phyloP scores from a whole-genome alignment of 1,140 invertebrate genomes.

The Pseudomyrmex concolor region DNA sequence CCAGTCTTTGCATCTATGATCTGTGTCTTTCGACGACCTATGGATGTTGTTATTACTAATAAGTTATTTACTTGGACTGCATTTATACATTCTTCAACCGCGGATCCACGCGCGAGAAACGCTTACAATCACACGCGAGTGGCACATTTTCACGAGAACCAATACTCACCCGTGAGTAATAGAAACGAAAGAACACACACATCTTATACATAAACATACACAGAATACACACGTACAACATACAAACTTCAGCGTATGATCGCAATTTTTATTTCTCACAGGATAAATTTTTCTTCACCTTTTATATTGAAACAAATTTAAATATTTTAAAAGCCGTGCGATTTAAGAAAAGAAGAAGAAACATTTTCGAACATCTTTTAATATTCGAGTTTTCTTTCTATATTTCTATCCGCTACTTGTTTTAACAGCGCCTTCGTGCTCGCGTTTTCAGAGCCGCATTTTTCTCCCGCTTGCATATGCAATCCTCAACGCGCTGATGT shows the following conservation, averaged over 20 bases:
- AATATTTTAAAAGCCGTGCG: neutral
- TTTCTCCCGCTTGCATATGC: neutral
- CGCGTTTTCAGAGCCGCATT: neutral
- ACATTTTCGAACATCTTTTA: neutral
- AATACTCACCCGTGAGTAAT: neutral
- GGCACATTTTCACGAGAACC: conserved; percentile 13
- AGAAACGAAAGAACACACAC: neutral
- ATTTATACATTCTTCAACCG: conserved; percentile 65
- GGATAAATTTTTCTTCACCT: neutral
- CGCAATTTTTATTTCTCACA: conserved; percentile 2
- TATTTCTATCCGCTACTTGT: neutral
- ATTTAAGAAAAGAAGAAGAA: conserved; percentile 2
- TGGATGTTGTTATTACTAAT: conserved; percentile 66
- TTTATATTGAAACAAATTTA: neutral
- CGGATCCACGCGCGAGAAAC: neutral
- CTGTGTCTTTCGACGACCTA: conserved; percentile 78
- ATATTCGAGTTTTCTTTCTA: too few species aligned
- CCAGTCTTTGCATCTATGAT: conserved; percentile 84
- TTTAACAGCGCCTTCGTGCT: neutral
- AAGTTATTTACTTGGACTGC: conserved; percentile 68
- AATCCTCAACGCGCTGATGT: conserved; percentile 18
- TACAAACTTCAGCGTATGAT: conserved; percentile 4
- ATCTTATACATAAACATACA: too few species aligned
- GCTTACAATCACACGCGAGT: conserved; percentile 38
- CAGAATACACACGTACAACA: conserved; percentile 8